These are phyloP conservation scores for Erythrolamprus reginae DNA, from an alignment of 2,113 vertebrate genomes.

Conservation along the genomic window DNA sequence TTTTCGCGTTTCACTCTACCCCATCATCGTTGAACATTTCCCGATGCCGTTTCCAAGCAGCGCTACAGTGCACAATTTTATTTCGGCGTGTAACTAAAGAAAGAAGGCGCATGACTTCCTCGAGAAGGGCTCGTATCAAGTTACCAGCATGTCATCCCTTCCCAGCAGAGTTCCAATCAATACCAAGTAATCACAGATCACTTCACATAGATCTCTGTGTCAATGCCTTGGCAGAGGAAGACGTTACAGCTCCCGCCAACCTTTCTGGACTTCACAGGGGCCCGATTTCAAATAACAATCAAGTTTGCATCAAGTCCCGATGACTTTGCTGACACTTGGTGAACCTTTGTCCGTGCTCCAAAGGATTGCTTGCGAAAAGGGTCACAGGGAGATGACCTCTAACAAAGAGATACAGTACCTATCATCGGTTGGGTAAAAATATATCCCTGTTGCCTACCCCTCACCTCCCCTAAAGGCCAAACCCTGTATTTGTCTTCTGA, in stretches of 20 bases:
- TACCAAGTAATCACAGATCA: neutral
- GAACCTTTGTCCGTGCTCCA: neutral
- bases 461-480: neutral
- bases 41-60: neutral
- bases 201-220: slow-evolving; percentile 7
- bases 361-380: neutral
- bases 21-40: too few relatives aligned
- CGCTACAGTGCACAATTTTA: neutral
- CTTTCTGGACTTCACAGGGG: neutral
- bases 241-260: neutral
- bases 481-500: neutral
- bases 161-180: neutral
- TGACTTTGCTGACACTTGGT: neutral
- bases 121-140: neutral
- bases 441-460: neutral
- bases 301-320: neutral
- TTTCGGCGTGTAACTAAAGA: neutral
- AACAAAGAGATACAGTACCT: neutral
- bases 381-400: neutral
- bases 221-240: slow-evolving; percentile 4
- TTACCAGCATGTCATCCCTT: neutral
- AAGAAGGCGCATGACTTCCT: neutral
- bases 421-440: neutral
- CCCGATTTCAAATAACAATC: slow-evolving; percentile 11
- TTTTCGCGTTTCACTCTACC: too few relatives aligned